These are phyloP conservation scores for Nycteola revayana DNA, from an alignment of 2,888 invertebrate genomes.

Conservation along the genomic window DNA sequence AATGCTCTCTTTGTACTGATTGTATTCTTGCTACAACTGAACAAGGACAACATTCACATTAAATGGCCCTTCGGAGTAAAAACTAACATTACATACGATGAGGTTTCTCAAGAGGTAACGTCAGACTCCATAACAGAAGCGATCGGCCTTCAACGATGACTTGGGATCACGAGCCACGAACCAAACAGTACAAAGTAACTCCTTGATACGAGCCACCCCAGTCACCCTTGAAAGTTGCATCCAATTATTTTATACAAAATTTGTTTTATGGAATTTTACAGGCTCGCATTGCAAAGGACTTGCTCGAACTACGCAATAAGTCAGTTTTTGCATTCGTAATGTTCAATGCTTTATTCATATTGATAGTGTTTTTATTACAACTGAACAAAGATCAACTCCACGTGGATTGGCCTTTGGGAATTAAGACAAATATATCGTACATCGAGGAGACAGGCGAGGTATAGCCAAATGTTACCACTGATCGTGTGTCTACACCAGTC, in stretches of 20 bases:
- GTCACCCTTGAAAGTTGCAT: slow-evolving; percentile 82
- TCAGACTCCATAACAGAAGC: slow-evolving; percentile 65
- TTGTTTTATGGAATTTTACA: slow-evolving; percentile 83
- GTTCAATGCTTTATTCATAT: slow-evolving; percentile 99
- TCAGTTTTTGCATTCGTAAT: slow-evolving; percentile 99
- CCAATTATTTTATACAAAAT: slow-evolving; percentile 52
- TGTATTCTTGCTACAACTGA: slow-evolving; percentile 98
- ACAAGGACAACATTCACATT: slow-evolving; percentile 97
- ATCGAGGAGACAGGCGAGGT: slow-evolving; percentile 97
- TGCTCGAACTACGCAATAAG: slow-evolving; percentile 97
- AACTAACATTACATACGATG: slow-evolving; percentile 96
- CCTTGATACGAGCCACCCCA: slow-evolving; percentile 58
- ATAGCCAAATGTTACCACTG: slow-evolving; percentile 73
- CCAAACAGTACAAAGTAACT: slow-evolving; percentile 12
- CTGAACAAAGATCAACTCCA: slow-evolving; percentile 99
- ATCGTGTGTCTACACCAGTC: slow-evolving; percentile 76
- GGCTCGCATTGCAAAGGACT: slow-evolving; percentile 94
- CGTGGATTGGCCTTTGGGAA: slow-evolving; percentile 98
- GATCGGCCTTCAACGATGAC: slow-evolving; percentile 78
- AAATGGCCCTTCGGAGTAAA: slow-evolving; percentile 98
- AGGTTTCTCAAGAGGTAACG: slow-evolving; percentile 95
- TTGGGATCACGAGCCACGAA: slow-evolving; percentile 39
- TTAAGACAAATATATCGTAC: slow-evolving; percentile 97
- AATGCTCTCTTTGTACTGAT: slow-evolving; percentile 99
- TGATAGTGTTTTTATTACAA: slow-evolving; percentile 99